Evolutionary conservation across 2,888 invertebrate genomes (phyloP).

Genomic region (Pandemis heparana): DNA sequence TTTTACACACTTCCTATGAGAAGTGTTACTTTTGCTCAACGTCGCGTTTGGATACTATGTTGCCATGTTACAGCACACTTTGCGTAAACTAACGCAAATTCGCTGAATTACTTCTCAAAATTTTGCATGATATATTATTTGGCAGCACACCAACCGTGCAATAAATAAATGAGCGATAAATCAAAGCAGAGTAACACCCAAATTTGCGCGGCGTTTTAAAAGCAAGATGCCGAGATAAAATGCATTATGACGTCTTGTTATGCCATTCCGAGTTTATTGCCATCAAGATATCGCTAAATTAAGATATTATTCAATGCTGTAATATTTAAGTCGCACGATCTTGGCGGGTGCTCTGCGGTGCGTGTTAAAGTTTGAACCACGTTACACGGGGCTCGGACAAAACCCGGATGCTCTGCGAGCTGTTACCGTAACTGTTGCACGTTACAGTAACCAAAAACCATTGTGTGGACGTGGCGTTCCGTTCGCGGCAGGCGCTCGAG

Average conservation of each 20-base stretch:
- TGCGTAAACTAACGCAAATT: neutral
- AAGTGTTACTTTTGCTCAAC: too few species aligned
- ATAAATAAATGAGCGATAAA: constrained; percentile 35
- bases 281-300: constrained; percentile 35
- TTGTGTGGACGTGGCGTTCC: too few species aligned
- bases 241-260: constrained; percentile 43
- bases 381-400: too few species aligned
- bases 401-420: too few species aligned
- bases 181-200: constrained; percentile 30
- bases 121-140: constrained; percentile 28
- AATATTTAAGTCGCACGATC: neutral
- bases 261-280: constrained; percentile 38
- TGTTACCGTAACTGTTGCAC: too few species aligned
- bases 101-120: neutral
- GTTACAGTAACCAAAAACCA: too few species aligned
- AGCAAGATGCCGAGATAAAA: constrained; percentile 39
- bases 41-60: neutral
- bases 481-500: too few species aligned
- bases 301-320: constrained; percentile 34
- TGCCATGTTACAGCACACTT: neutral
- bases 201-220: constrained; percentile 26
- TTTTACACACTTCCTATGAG: too few species aligned
- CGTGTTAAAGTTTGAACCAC: neutral
- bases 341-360: constrained; percentile 16
- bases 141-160: constrained; percentile 31